Conservation (phyloP, 92 coral and sea anemone species). For the Plumapathes pennacea region DNA sequence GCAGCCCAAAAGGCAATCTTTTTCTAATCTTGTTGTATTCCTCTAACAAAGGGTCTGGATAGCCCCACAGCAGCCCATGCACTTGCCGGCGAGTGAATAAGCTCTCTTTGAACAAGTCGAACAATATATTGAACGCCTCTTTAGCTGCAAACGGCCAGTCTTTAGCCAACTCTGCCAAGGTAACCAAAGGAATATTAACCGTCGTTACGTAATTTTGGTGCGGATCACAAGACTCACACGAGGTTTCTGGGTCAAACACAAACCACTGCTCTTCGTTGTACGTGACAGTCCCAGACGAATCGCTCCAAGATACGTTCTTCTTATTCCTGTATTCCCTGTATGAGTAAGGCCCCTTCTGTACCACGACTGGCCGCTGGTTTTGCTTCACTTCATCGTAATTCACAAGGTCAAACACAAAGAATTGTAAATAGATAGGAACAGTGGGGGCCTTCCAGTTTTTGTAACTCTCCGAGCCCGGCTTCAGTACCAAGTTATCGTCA, state of each 20-base stretch:
- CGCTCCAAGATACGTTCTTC: constrained; percentile 72
- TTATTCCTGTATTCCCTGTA: constrained; percentile 79
- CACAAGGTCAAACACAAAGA: constrained; percentile 58
- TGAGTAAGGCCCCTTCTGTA: constrained; percentile 86
- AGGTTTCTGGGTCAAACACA: constrained; percentile 72
- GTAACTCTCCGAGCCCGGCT: constrained; percentile 59
- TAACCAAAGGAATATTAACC: constrained; percentile 75
- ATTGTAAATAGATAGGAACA: constrained; percentile 73
- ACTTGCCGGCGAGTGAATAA: constrained; percentile 62
- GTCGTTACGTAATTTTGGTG: constrained; percentile 42
- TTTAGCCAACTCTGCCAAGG: constrained; percentile 55
- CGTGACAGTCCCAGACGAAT: constrained; percentile 50
- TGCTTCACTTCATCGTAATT: constrained; percentile 56
- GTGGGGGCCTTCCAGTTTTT: constrained; percentile 77
- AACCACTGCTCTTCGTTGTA: constrained; percentile 78
- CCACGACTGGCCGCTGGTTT: constrained; percentile 54
- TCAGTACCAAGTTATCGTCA: constrained; percentile 56
- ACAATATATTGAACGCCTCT: constrained; percentile 10
- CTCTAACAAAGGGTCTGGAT: constrained; percentile 69
- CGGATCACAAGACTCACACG: constrained; percentile 75
- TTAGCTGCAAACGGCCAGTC: constrained; percentile 23
- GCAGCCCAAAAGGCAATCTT: constrained; percentile 16
- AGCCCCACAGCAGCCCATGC: constrained; percentile 86
- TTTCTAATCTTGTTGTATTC: constrained; percentile 48
- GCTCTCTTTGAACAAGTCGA: constrained; percentile 40